Evolutionary conservation across 23 tunicate genomes (phyloP).

Genomic region (Ascidia mentula): DNA sequence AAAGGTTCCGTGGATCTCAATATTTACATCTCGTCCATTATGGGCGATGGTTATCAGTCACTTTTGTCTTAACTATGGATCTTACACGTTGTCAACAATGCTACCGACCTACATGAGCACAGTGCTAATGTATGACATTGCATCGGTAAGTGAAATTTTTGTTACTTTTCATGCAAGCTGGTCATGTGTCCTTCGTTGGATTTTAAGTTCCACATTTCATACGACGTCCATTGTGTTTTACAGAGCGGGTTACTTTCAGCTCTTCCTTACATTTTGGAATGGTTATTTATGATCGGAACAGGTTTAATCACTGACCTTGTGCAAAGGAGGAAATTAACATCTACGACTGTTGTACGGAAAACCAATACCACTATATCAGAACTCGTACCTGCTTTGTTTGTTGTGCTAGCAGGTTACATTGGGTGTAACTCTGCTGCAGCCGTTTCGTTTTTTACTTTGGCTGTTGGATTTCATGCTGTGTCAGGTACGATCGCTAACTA

Average conservation of each 20-base stretch:
- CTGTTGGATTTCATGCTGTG: not conserved
- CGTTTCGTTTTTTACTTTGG: not conserved
- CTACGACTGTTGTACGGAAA: slow-evolving; percentile 32
- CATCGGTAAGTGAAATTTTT: slow-evolving; percentile 66
- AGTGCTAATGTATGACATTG: slow-evolving; percentile 59
- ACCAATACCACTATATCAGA: slow-evolving; percentile 52
- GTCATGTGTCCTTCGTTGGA: too few relatives aligned
- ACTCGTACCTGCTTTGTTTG: slow-evolving; percentile 44
- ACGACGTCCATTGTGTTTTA: too few relatives aligned
- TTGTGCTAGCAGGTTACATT: slow-evolving; percentile 62
- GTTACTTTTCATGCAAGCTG: too few relatives aligned
- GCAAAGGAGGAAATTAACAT: not conserved
- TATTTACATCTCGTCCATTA: slow-evolving; percentile 78
- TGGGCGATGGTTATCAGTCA: slow-evolving; percentile 73
- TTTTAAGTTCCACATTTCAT: too few relatives aligned
- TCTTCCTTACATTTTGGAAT: slow-evolving; percentile 55
- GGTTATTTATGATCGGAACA: slow-evolving; percentile 42
- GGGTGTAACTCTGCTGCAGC: slow-evolving; percentile 15
- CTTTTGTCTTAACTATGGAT: slow-evolving; percentile 90
- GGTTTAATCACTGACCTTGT: slow-evolving; percentile 55
- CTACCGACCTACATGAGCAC: slow-evolving; percentile 82
- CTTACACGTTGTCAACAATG: slow-evolving; percentile 81
- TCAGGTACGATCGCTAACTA: too few relatives aligned
- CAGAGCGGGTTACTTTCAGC: slow-evolving; percentile 67
- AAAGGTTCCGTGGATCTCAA: slow-evolving; percentile 78